Evolutionary conservation across 2,113 vertebrate genomes (phyloP), one percentile per base, ranked within the genome.

Genomic region (Sorex fumeus): DNA sequence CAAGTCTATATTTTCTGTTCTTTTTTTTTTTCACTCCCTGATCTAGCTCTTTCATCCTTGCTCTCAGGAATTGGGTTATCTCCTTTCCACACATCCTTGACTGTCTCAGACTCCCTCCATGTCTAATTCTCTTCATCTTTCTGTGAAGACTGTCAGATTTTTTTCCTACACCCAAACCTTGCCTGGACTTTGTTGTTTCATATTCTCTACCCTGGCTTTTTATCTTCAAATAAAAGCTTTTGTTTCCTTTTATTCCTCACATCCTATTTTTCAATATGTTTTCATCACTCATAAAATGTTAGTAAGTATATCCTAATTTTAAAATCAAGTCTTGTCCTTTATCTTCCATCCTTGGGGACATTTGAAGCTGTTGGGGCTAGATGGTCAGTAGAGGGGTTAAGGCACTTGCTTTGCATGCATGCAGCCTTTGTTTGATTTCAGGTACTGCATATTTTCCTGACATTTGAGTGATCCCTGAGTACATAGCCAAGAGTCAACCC

Each of bases 231-330:
- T 40, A 7, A 40, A 60, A 5, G 85, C 83, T 32, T 50, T 7
- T 11, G 0, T 10, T 74, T 19, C 40, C 32, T 10, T 40, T 40
- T 28, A 32, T 19, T 36, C n/a, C 6, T 82, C 74, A 8, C 27
- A 4, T 2, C 27, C 11, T 3, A 1, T 4, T 72, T 88, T 45
- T 62, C 10, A 36, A 3, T 3, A 0, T 1, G 3, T 9, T 77
- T 34, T 36, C 30, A 25, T 70, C 6, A 10, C 3, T 72, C 43
- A 15, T 23, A 8, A 9, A 76, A 19, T 6, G 10, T 45, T 66
- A 16, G 1, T 0, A 4, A 47, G 47, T 32, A 10, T 2, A 0
- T 62, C 16, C 2, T 32, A 45, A 82, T 18, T 66, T 67, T 86
- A 25, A 16, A 28, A 6, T 76, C 50, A 62, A 64, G 40, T 78